phyloP scores from a whole-genome alignment of 2,888 invertebrate genomes.

The Choristoneura rosaceana region DNA sequence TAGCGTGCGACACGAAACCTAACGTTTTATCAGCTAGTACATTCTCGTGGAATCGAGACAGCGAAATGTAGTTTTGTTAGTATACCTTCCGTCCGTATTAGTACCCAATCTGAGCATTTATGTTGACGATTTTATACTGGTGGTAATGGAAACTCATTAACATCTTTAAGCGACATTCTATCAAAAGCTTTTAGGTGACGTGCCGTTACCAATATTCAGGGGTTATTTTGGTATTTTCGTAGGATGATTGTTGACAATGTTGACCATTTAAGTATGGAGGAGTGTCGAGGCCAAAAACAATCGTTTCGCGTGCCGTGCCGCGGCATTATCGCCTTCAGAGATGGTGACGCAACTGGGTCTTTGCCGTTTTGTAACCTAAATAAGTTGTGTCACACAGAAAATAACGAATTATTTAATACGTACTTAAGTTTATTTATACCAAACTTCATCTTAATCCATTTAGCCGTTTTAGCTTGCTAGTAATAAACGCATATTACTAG shows the following conservation, averaged over 20 bases:
- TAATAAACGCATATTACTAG: too few species aligned
- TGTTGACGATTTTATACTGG: neutral
- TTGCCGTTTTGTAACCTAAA: too few species aligned
- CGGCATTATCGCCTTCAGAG: too few species aligned
- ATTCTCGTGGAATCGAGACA: slow-evolving; percentile 1
- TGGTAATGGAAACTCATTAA: neutral
- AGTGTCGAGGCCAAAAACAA: neutral
- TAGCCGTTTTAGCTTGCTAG: too few species aligned
- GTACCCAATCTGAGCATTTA: neutral
- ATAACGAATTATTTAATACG: too few species aligned
- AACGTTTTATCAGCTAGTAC: neutral
- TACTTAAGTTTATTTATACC: too few species aligned
- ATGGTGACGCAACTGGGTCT: too few species aligned
- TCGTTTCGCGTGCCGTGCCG: too few species aligned
- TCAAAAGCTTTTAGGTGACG: neutral
- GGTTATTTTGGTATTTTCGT: neutral
- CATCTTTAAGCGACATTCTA: neutral
- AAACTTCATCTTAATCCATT: too few species aligned
- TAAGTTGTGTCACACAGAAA: too few species aligned
- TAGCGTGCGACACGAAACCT: neutral
- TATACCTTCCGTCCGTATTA: too few species aligned
- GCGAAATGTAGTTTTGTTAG: neutral
- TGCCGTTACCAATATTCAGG: neutral
- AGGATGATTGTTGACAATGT: neutral
- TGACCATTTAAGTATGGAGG: neutral